Evolutionary conservation across 2,797 vertebrate species (phyloP).

Genomic region (Platalea minor): DNA sequence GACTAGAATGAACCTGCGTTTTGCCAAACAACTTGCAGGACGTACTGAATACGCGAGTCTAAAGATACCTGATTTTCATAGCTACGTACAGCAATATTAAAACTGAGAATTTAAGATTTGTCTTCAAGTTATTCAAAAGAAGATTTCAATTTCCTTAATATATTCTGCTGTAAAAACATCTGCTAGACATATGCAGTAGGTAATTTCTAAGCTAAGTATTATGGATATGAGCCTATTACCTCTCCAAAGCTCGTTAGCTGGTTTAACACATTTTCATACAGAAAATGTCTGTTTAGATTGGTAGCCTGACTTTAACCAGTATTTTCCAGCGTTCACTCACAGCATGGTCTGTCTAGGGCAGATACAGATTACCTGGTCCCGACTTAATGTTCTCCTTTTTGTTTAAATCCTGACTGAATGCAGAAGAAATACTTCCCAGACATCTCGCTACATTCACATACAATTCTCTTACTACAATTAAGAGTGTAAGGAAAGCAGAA

Average conservation of each 20-base stretch:
- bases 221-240: not conserved
- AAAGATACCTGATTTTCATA: not conserved
- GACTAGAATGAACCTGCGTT: not conserved
- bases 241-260: not conserved
- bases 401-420: slow-evolving; percentile 13
- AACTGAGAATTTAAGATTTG: not conserved
- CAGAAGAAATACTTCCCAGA: slow-evolving; percentile 17
- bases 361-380: not conserved
- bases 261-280: not conserved
- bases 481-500: not conserved
- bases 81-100: not conserved
- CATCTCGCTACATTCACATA: not conserved
- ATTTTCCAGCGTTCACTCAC: not conserved
- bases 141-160: not conserved
- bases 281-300: not conserved
- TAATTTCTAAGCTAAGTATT: not conserved
- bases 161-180: not conserved
- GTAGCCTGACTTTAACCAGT: not conserved
- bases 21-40: not conserved
- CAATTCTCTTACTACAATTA: not conserved
- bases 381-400: not conserved
- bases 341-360: not conserved
- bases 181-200: not conserved
- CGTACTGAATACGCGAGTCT: not conserved
- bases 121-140: not conserved